phyloP scores from a whole-genome alignment of 2,797 vertebrate genomes.

The Hypotaenidia okinawae region DNA sequence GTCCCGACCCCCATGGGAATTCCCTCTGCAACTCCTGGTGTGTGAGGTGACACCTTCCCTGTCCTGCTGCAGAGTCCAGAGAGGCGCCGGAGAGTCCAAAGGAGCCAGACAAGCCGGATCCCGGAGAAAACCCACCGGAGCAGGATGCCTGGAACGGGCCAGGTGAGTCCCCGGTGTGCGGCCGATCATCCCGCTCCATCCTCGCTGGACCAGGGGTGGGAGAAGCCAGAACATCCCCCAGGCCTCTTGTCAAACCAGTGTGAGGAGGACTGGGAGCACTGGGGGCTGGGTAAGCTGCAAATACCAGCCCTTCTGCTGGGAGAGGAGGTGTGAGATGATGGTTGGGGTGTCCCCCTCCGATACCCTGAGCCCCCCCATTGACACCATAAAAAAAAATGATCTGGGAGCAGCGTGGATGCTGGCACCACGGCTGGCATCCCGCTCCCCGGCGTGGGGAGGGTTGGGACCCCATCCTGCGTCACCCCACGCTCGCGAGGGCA shows the following conservation, averaged over 20 bases:
- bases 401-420: not conserved
- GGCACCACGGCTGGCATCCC: fast-evolving
- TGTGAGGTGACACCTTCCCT: not conserved
- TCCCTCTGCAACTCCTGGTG: not conserved
- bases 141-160: slow-evolving; percentile 83
- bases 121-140: slow-evolving; percentile 56
- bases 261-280: not conserved
- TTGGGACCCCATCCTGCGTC: not conserved
- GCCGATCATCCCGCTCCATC: fast-evolving
- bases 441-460: not conserved
- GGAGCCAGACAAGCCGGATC: slow-evolving; percentile 59
- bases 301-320: not conserved
- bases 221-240: too few relatives aligned
- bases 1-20: fast-evolving
- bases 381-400: not conserved
- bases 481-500: fast-evolving
- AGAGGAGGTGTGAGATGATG: not conserved
- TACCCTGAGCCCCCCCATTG: fast-evolving
- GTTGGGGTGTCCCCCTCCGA: too few relatives aligned
- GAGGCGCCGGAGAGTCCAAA: slow-evolving; percentile 64
- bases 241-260: not conserved
- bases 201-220: not conserved
- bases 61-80: slow-evolving; percentile 70
- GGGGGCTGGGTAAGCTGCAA: not conserved
- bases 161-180: slow-evolving; percentile 74